Conservation (phyloP, 2,113 vertebrate genomes). For the Zapus hudsonius region DNA sequence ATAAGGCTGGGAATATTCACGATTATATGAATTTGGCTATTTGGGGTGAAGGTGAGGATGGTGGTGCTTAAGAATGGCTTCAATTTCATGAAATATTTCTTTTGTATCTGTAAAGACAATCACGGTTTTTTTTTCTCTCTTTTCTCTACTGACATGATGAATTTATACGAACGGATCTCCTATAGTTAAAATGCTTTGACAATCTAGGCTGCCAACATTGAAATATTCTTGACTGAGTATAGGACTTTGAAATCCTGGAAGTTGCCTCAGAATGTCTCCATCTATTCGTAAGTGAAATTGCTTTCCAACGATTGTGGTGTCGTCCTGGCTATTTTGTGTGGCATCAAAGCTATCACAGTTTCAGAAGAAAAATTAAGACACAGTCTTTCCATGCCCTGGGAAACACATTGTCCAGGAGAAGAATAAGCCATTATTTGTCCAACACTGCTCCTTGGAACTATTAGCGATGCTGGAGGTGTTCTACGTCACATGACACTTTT, state of each 20-base stretch:
- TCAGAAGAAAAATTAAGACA: neutral
- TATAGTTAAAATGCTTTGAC: neutral
- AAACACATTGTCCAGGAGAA: neutral
- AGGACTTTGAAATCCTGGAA: neutral
- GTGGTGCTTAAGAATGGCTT: neutral
- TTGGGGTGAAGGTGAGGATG: neutral
- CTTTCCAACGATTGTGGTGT: neutral
- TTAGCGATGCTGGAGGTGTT: neutral
- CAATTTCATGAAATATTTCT: neutral
- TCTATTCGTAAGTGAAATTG: neutral
- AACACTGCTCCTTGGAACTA: neutral
- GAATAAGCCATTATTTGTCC: neutral
- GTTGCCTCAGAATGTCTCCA: neutral
- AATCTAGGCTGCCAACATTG: neutral
- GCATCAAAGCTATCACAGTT: neutral
- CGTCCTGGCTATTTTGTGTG: neutral
- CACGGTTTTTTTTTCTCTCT: neutral
- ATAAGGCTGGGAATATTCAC: neutral
- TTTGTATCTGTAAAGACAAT: neutral
- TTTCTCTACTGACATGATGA: neutral
- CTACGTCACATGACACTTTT: too few species aligned
- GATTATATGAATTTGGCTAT: neutral
- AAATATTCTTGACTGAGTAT: neutral
- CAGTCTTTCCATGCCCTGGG: neutral
- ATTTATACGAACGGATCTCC: neutral